Percentiles rank a stretch among this genome's conserved stretches.
phyloP scores from a whole-genome alignment of 2,113 vertebrate species.

The Octodon degus region DNA sequence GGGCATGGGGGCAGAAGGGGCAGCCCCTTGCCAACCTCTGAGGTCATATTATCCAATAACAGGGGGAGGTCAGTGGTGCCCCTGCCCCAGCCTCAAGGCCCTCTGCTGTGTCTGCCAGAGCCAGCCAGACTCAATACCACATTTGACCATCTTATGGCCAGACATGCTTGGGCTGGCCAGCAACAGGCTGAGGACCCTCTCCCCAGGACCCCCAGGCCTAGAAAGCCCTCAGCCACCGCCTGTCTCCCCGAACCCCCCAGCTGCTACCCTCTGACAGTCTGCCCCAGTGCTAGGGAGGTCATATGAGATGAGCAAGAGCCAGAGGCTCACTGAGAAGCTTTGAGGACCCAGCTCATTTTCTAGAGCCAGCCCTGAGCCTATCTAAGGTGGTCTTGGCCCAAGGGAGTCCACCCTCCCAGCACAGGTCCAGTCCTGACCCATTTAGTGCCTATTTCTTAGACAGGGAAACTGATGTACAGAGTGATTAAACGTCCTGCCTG shows the following conservation, averaged over 20 bases:
- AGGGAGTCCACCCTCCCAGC: no score
- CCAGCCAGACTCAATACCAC: neutral
- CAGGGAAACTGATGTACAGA: neutral
- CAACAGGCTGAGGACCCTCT: fast-evolving
- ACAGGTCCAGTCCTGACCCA: neutral
- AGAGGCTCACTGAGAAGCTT: neutral
- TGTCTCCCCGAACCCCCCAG: no score
- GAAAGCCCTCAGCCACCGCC: neutral
- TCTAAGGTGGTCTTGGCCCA: neutral
- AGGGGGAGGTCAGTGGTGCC: neutral
- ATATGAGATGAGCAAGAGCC: neutral
- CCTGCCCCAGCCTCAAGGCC: neutral
- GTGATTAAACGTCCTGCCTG: neutral
- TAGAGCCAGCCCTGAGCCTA: neutral
- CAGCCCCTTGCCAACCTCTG: neutral
- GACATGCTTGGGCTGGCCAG: neutral
- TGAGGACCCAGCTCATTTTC: neutral
- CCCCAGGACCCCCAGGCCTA: neutral
- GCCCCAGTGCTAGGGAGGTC: neutral
- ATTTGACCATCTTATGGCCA: neutral
- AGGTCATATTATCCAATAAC: neutral
- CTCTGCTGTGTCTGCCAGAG: conserved; percentile 65
- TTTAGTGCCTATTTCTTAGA: neutral
- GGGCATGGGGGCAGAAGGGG: neutral
- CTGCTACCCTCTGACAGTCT: neutral